phyloP scores from a whole-genome alignment of 2,888 invertebrate genomes.

The Orchesellides sinensis region DNA sequence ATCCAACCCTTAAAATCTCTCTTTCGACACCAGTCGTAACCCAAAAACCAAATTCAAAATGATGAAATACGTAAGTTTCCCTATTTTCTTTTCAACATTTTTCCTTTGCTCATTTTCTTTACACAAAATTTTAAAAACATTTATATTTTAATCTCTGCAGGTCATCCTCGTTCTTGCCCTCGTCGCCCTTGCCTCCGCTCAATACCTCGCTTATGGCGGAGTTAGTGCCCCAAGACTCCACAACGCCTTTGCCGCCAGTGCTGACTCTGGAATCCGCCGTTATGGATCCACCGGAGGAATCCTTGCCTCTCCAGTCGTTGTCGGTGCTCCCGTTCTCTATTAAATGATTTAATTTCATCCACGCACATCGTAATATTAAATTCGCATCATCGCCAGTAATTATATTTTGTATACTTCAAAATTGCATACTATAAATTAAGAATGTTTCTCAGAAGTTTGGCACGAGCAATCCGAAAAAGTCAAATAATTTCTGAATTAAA shows the following conservation, averaged over 20 bases:
- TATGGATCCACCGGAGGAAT: slow-evolving; percentile 22
- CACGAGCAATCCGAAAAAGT: too few species aligned
- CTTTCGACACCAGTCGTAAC: slow-evolving; percentile 22
- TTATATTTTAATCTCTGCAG: slow-evolving; percentile 13
- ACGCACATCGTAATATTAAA: neutral
- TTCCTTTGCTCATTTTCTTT: neutral
- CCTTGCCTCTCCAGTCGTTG: neutral
- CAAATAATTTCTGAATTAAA: too few species aligned
- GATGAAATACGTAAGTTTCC: slow-evolving; percentile 51
- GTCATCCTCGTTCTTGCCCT: slow-evolving; percentile 38
- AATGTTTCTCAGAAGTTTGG: neutral
- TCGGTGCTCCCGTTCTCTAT: neutral
- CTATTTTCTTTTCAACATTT: neutral
- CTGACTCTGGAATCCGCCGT: slow-evolving; percentile 25
- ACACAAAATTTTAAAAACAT: neutral
- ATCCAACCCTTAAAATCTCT: neutral
- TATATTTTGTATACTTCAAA: neutral
- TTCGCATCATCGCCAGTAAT: neutral
- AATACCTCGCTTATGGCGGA: neutral
- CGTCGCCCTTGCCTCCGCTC: slow-evolving; percentile 44
- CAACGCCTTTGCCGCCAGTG: slow-evolving; percentile 19
- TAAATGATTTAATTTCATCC: neutral
- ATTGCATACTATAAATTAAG: neutral
- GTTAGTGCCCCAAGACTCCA: slow-evolving; percentile 10
- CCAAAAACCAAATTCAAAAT: slow-evolving; percentile 13